Base-by-base conservation (phyloP, 2,888 invertebrate genomes). In the Drosophila flavopinicola region DNA sequence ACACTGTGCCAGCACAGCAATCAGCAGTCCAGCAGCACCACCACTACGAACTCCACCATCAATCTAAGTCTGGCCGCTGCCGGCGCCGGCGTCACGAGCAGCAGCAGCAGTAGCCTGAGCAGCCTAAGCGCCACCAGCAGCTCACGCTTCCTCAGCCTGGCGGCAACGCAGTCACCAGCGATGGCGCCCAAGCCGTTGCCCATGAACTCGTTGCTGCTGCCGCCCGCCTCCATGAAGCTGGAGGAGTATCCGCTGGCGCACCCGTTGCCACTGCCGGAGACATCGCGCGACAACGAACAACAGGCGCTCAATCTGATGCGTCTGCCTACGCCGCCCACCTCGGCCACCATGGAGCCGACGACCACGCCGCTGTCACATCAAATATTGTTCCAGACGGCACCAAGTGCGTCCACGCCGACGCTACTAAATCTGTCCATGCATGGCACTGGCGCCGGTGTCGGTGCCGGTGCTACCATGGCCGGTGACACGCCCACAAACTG, bases 151-250 rank as follows among this genome's bases (percentile, higher is more conserved):
- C 78, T 88, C 13, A 88, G 89, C 42, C 59, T 63, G 88, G 75
- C 87, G 15, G 42, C n/a, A n/a, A n/a, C 69, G 5, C 65, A 71
- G 20, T 49, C 78, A 13, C 64, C 77, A 0, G 53, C 71, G 3
- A 20, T 69, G 39, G 42, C 57, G 5, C 38, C 67, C 4, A 68
- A 77, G 20, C 78, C 77, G 5, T 20, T 70, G 33, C 37, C 78
- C 4, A 67, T 87, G 48, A 79, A 71, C 3, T 83, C 88, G 4
- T n/a, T 72, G 39, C 45, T 89, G 27, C 42, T 88, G 39, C 63
- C 88, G 29, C 89, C 89, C 27, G 70, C 88, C 7, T 91, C 95
- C 38, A 94, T 95, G 56, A 95, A 95, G 91, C 94, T 95, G 51
- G 95, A 95, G 90, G 94, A 95, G 1, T 95, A 94, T 87, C 58